These are phyloP conservation scores for Acleris laterana DNA, from an alignment of 2,888 invertebrate species.

Conservation along the genomic window DNA sequence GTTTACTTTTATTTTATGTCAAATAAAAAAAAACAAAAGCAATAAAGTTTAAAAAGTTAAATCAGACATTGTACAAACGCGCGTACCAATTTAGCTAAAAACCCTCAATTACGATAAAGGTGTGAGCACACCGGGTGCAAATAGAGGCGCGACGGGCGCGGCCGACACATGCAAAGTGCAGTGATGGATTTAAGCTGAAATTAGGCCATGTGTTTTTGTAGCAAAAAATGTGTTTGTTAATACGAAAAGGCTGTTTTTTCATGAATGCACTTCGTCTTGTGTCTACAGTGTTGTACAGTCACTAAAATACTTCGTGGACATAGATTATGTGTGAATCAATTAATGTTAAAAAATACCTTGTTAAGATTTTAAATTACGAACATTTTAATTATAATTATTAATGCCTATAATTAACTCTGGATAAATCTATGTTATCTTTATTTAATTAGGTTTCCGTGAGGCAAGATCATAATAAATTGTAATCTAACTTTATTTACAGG, in stretches of 20 bases:
- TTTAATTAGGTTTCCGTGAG: slow-evolving; percentile 5
- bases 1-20: too few species aligned
- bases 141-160: slow-evolving; percentile 52
- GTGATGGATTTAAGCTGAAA: neutral
- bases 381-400: too few species aligned
- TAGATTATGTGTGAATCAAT: too few species aligned
- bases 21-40: too few species aligned
- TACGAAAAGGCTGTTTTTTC: too few species aligned
- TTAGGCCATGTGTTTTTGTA: neutral
- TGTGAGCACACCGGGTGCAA: slow-evolving; percentile 53
- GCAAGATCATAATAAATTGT: slow-evolving; percentile 2
- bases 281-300: too few species aligned
- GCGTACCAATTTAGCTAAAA: slow-evolving; percentile 51
- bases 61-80: neutral
- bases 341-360: too few species aligned
- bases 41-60: too few species aligned
- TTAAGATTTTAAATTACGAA: too few species aligned
- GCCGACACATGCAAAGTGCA: slow-evolving; percentile 26
- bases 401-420: neutral
- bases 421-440: slow-evolving; percentile 7
- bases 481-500: neutral
- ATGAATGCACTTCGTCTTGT: too few species aligned
- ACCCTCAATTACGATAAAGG: slow-evolving; percentile 65
- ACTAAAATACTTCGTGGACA: too few species aligned
- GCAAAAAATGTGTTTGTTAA: neutral